Evolutionary conservation across 37 sponge, comb jelly and placozoan species (phyloP).

Genomic region (Dysidea cf. avara): DNA sequence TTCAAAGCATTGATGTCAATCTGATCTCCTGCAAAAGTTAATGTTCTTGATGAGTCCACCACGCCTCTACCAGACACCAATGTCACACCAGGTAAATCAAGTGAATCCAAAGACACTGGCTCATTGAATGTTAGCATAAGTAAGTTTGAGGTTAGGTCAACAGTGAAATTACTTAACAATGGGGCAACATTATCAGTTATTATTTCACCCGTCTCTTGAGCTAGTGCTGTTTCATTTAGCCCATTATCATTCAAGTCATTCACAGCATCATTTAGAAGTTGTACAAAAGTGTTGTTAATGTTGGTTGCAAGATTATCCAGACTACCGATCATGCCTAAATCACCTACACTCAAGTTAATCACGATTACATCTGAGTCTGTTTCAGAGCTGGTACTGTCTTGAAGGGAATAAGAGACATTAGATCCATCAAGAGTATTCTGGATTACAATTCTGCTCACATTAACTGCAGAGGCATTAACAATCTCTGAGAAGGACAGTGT

Average conservation of each 20-base stretch:
- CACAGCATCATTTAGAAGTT: conserved; percentile 16
- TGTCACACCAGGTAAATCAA: conserved; percentile 24
- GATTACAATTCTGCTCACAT: conserved; percentile 47
- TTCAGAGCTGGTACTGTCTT: conserved; percentile 27
- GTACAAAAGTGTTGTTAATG: conserved; percentile 38
- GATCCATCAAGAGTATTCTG: conserved; percentile 42
- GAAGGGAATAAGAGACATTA: conserved; percentile 52
- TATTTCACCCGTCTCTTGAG: conserved; percentile 12
- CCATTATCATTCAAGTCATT: conserved; percentile 33
- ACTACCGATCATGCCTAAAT: conserved; percentile 27
- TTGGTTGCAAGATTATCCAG: conserved; percentile 16
- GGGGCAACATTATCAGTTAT: conserved; percentile 44
- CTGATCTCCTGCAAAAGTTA: conserved; percentile 31
- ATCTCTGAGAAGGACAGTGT: conserved; percentile 74
- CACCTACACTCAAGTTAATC: conserved; percentile 5
- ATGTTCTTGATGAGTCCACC: conserved; percentile 8
- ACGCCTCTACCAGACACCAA: conserved; percentile 19
- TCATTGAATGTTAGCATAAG: conserved; percentile 53
- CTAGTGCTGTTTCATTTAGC: not conserved
- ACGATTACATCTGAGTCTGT: conserved; percentile 4
- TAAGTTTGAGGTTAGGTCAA: conserved; percentile 27
- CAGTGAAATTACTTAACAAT: conserved; percentile 14
- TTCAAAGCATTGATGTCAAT: not conserved
- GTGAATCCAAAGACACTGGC: conserved; percentile 32
- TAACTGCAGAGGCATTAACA: conserved; percentile 42